A percentile compares a stretch with the other conserved stretches of the same genome.
These are phyloP conservation scores for Phortica okadai DNA, from an alignment of 2,888 invertebrate genomes.

Conservation along the genomic window DNA sequence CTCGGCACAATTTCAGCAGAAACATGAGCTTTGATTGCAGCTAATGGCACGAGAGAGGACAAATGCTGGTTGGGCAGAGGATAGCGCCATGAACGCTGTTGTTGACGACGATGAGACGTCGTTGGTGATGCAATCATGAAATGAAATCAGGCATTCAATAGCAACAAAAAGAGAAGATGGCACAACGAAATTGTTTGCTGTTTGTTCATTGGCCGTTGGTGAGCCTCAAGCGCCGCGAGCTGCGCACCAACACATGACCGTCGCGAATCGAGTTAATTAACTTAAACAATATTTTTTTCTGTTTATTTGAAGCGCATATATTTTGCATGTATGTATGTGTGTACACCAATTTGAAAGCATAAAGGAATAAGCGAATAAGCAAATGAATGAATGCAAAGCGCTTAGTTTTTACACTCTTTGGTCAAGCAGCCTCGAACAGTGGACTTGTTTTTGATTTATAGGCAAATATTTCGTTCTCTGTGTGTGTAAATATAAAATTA, in stretches of 20 bases:
- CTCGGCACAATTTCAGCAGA: conserved; percentile 35
- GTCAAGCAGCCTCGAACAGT: not conserved
- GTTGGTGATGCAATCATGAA: conserved; percentile 61
- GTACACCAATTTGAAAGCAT: conserved; percentile 8
- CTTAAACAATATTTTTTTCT: conserved; percentile 59
- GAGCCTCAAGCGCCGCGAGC: conserved; percentile 34
- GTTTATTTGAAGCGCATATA: conserved; percentile 2
- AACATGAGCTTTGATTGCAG: conserved; percentile 58
- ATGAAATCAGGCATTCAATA: conserved; percentile 63
- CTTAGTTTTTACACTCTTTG: not conserved
- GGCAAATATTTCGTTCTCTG: not conserved
- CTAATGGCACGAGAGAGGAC: not conserved
- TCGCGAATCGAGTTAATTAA: conserved; percentile 66
- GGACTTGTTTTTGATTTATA: conserved; percentile 20
- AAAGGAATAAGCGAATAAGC: conserved; percentile 8
- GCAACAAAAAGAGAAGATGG: conserved; percentile 31
- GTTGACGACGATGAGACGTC: not conserved
- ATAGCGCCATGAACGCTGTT: not conserved
- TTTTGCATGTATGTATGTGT: not conserved
- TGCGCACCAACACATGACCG: conserved; percentile 42
- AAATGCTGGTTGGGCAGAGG: not conserved
- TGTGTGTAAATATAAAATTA: conserved; percentile 28
- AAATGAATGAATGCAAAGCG: conserved; percentile 15
- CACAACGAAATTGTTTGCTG: not conserved
- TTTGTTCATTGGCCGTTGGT: not conserved